Evolutionary conservation across 1,140 invertebrate species (phyloP), one percentile per base, ranked within the genome.

Genomic region (Anthonomus grandis): DNA sequence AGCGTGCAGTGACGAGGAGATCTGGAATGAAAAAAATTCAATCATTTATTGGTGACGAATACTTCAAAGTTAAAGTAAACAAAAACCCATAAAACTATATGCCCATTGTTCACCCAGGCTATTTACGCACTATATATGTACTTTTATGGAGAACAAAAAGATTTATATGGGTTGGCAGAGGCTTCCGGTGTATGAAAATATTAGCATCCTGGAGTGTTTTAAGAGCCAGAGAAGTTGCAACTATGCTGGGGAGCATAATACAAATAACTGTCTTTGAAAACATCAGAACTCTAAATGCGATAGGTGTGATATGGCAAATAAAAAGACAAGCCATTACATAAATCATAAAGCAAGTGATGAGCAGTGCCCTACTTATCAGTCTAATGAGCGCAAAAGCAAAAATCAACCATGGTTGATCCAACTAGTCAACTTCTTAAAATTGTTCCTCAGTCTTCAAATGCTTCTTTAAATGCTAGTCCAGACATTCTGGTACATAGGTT

Each of bases 191-290:
- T 6, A n/a, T 8, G 27, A 6, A n/a, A n/a, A n/a, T n/a, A n/a
- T n/a, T 38, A 38, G 36, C n/a, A 38, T 38, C 4, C 36, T 38
- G n/a, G 17, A 38, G 36, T 38, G 36, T n/a, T 38, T 38, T 38
- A 38, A 38, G 36, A 13, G 36, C 17, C 36, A 38, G n/a, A 17
- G n/a, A 13, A 13, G 36, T 13, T 38, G 36, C 17, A 6, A 38
- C 17, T 38, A 17, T 38, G n/a, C 36, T 38, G 36, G 36, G 17
- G 36, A 38, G n/a, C 36, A 38, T 38, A 17, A 38, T 4, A 38
- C 4, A 38, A 38, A 38, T 5, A 17, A 38, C 4, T 38, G 36
- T 13, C n/a, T 13, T 3, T 13, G n/a, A 5, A 12, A 38, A n/a
- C 4, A n/a, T 6, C 4, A 12, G 17, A 38, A 4, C n/a, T 17